Evolutionary conservation across 1,140 invertebrate genomes (phyloP), one percentile per base, ranked within the genome.

Genomic region (Heliconius melpomene): DNA sequence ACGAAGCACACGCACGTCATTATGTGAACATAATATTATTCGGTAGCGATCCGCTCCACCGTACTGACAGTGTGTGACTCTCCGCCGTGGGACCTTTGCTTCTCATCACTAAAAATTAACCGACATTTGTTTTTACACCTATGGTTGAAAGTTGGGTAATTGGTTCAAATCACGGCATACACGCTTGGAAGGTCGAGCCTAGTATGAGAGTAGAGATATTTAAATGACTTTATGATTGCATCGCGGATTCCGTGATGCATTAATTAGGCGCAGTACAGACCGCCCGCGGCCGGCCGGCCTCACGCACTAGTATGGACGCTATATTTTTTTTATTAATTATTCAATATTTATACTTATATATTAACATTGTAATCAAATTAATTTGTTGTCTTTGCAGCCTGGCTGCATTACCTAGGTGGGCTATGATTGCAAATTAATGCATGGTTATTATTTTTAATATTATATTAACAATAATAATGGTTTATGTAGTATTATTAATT

Each of bases 1-100:
- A 20, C n/a, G 40, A 46, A 13, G 13, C 13, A 46, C 40, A 46
- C 40, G 13, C 40, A 46, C 13, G 16, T 73, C 54, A 72, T 78
- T 78, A 78, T n/a, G 71, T 23, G 16, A 26, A n/a, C 26, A 40
- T 73, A 46, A 16, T 16, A 38, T 57, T 57, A 72, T 72, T 72
- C 77, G 71, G 77, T 78, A 73, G 77, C 77, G 76, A 11, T 52
- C 50, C 50, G 50, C 7, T 52, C 50, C 18, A 20, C 16, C 18
- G 50, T 20, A 18, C 38, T 36, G 50, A n/a, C n/a, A 72, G 54
- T 66, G 70, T 36, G 75, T 77, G 46, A 77, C 9, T 16, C 74
- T 57, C 52, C 38, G 75, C 38, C 75, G 75, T 71, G 75, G 16
- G 75, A 78, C 46, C 77, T 78, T 57, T 73, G 13, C 29, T 20